Percentiles rank a stretch among this genome's conserved stretches.
phyloP scores from a whole-genome alignment of 2,797 vertebrate genomes.

The Spinus olivaceus region DNA sequence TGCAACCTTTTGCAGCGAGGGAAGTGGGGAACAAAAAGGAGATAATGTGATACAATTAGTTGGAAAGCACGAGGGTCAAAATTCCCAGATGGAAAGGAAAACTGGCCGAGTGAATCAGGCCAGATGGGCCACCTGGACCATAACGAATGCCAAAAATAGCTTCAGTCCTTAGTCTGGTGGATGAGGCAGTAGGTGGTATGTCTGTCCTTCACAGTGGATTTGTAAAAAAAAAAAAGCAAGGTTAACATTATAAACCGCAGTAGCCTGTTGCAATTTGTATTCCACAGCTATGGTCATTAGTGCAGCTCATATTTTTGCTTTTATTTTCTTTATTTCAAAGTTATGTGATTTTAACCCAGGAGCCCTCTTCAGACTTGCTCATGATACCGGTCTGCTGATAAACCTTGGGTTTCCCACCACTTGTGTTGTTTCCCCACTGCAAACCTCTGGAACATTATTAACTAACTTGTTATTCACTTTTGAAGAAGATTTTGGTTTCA shows the following conservation, averaged over 20 bases:
- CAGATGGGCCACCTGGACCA: conserved; percentile 83
- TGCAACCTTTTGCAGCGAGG: conserved; percentile 86
- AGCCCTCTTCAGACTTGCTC: not conserved
- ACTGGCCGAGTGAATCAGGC: conserved; percentile 78
- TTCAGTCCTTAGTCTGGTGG: conserved; percentile 69
- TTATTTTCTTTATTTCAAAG: conserved; percentile 21
- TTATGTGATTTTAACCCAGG: not conserved
- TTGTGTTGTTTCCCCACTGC: not conserved
- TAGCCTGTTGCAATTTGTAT: conserved; percentile 34
- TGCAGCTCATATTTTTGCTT: not conserved
- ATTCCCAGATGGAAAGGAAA: conserved; percentile 81
- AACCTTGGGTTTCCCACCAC: not conserved
- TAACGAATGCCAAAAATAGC: conserved; percentile 82
- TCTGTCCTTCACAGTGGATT: conserved; percentile 51
- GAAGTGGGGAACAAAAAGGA: conserved; percentile 86
- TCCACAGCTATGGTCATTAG: conserved; percentile 44
- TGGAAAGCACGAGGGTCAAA: conserved; percentile 84
- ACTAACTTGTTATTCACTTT: not conserved
- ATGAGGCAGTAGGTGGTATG: conserved; percentile 64
- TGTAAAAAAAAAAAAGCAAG: not conserved
- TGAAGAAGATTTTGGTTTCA: not conserved
- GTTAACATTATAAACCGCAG: conserved; percentile 40
- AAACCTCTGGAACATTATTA: not conserved
- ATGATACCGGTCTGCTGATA: not conserved
- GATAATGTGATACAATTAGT: conserved; percentile 97